Conservation (phyloP, 1,140 invertebrate species). For the Oncopodura yosiiana region DNA sequence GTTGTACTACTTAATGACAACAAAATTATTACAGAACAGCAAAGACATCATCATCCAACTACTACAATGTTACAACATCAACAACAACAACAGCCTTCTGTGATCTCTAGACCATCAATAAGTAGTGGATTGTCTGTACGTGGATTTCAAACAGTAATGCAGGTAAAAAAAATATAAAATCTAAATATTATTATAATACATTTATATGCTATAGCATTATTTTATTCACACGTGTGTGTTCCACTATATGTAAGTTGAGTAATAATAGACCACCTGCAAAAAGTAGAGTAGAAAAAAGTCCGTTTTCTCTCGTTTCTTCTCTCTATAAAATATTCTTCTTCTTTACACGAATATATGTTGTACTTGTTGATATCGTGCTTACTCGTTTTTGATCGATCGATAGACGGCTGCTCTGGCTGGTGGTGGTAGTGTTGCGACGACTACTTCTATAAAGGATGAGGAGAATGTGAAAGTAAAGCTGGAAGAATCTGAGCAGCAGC, state of each 20-base stretch:
- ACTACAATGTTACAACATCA: constrained; percentile 10
- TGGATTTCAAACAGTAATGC: constrained; percentile 24
- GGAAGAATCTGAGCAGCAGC: constrained; percentile 6
- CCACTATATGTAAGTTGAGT: too few species aligned
- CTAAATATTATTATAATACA: too few species aligned
- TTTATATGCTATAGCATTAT: too few species aligned
- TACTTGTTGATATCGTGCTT: constrained; percentile 16
- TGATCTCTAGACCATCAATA: too few species aligned
- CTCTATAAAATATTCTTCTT: neutral
- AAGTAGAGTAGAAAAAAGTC: too few species aligned
- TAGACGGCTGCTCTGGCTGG: constrained; percentile 5
- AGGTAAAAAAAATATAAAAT: constrained; percentile 19
- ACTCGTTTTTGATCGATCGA: constrained; percentile 9
- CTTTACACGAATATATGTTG: constrained; percentile 5
- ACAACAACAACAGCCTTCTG: constrained; percentile 17
- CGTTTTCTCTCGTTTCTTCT: neutral
- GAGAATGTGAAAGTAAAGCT: constrained; percentile 5
- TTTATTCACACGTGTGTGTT: too few species aligned
- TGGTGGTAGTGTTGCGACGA: constrained; percentile 2
- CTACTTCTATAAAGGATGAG: constrained; percentile 3
- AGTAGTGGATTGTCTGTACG: too few species aligned
- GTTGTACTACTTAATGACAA: too few species aligned
- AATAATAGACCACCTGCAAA: too few species aligned
- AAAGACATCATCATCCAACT: constrained; percentile 6
- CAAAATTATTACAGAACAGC: neutral